phyloP scores from a whole-genome alignment of 2,113 vertebrate species.

The Edolisoma coerulescens region DNA sequence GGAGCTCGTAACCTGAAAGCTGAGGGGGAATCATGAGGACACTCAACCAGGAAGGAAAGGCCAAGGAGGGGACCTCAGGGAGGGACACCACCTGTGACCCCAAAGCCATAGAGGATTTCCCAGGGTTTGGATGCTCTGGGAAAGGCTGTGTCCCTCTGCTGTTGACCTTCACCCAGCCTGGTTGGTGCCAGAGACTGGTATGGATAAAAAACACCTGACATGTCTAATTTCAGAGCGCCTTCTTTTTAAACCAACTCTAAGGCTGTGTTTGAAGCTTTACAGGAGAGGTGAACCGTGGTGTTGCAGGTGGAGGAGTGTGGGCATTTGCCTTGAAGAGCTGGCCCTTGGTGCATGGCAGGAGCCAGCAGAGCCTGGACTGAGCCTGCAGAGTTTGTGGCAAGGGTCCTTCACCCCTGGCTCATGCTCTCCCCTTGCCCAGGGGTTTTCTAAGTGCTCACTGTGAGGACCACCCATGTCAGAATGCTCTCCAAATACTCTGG shows the following conservation, averaged over 20 bases:
- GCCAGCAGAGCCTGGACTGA: neutral
- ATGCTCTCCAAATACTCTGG: neutral
- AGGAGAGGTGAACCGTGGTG: accelerated
- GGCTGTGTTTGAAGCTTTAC: neutral
- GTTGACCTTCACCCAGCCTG: neutral
- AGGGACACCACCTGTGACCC: neutral
- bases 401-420: neutral
- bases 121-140: neutral
- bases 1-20: neutral
- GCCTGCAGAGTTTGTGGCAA: neutral
- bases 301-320: neutral
- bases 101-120: neutral
- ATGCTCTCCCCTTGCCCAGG: neutral
- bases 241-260: neutral
- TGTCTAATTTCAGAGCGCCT: neutral
- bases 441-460: neutral
- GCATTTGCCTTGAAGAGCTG: neutral
- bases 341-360: neutral
- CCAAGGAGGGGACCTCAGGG: neutral
- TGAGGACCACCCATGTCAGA: neutral
- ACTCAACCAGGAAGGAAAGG: neutral
- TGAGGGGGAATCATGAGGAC: accelerated
- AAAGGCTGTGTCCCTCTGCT: neutral
- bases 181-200: neutral
- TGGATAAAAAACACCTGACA: accelerated